Percentiles rank a stretch among this genome's conserved stretches.
These are phyloP conservation scores for Pilophorus perplexus DNA, from an alignment of 2,888 invertebrate species.

Conservation along the genomic window DNA sequence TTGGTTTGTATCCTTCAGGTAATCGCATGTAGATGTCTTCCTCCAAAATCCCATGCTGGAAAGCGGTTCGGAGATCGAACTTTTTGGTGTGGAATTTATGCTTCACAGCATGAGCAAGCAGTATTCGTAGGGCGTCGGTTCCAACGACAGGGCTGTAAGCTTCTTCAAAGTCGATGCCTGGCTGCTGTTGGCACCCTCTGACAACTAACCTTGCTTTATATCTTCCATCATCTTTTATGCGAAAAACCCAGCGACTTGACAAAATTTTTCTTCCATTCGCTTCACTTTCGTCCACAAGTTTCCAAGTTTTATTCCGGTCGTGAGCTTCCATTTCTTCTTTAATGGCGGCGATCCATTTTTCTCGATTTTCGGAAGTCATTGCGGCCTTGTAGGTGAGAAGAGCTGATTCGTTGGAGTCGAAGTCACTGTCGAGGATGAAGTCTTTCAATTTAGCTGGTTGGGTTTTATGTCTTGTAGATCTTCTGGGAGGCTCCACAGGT, in stretches of 20 bases:
- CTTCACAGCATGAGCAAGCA: background rate
- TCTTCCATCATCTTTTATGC: slow-evolving; percentile 36
- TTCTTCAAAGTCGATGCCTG: slow-evolving; percentile 6
- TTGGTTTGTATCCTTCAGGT: slow-evolving; percentile 21
- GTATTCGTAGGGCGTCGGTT: background rate
- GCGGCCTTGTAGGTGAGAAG: slow-evolving; percentile 38
- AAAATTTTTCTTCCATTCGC: slow-evolving; percentile 38
- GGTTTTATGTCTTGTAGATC: background rate
- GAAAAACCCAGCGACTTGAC: slow-evolving; percentile 36
- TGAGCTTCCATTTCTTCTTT: slow-evolving; percentile 34
- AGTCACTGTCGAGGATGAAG: slow-evolving; percentile 16
- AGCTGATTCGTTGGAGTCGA: slow-evolving; percentile 16
- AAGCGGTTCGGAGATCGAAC: slow-evolving; percentile 18
- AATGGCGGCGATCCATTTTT: slow-evolving; percentile 32
- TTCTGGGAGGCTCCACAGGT: too few species aligned
- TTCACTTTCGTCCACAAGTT: slow-evolving; percentile 7
- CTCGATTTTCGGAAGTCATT: slow-evolving; percentile 19
- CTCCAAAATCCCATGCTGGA: slow-evolving; percentile 6
- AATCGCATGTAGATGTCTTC: slow-evolving; percentile 25
- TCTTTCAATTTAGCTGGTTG: slow-evolving; percentile 12
- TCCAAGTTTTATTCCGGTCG: slow-evolving; percentile 38
- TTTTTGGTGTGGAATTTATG: background rate
- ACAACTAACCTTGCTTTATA: slow-evolving; percentile 35
- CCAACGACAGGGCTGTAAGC: slow-evolving; percentile 25
- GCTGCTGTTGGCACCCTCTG: slow-evolving; percentile 5